Base-by-base conservation (phyloP, 2,888 invertebrate species). In the Torymus texanus region DNA sequence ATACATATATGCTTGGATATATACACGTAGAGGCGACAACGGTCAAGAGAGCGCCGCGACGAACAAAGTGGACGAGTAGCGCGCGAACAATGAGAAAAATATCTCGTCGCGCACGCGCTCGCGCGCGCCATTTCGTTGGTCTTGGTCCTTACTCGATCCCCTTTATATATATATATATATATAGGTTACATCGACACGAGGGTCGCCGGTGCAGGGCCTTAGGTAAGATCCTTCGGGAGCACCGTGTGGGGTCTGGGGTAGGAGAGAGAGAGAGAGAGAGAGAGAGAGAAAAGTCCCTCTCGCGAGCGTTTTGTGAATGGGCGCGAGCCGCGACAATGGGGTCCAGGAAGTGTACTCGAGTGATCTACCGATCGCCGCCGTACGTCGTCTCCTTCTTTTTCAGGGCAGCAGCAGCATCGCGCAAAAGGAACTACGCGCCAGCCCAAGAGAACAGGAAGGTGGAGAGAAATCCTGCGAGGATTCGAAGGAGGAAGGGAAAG, bases 311-410 rank as follows among this genome's bases (percentile, higher is more conserved):
- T 41, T 80, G 82, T 85, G 85, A 85, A 86, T 86, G 83, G 84
- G 24, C 41, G 16, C 58, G 41, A 55, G 70, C 62, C 63, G 63
- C 80, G 83, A 87, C 87, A 87, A 87, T 86, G 82, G 83, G 83
- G 62, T 83, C 83, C 88, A 88, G 88, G 88, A 89, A 88, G 87
- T 88, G 85, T 86, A 87, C 88, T 86, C 86, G 85, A 87, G 83
- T 85, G 88, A 88, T 87, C 87, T 84, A 82, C 84, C 85, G 85
- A 86, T 86, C 85, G 62, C 21, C 83, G 84, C 82, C 29, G 11
- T 2, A 84, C 75, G 82, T 72, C 72, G 67, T 80, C 80, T 83
- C 67, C 11, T 16, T 21, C 29, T 65, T 62, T 55, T 56, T 56
- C 14, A 51, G 62, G 51, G n/a, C 82, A 83, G 82, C 75, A 76